Evolutionary conservation across 1,140 invertebrate genomes (phyloP), one percentile per base, ranked within the genome.

Genomic region (Pogonomyrmex californicus): DNA sequence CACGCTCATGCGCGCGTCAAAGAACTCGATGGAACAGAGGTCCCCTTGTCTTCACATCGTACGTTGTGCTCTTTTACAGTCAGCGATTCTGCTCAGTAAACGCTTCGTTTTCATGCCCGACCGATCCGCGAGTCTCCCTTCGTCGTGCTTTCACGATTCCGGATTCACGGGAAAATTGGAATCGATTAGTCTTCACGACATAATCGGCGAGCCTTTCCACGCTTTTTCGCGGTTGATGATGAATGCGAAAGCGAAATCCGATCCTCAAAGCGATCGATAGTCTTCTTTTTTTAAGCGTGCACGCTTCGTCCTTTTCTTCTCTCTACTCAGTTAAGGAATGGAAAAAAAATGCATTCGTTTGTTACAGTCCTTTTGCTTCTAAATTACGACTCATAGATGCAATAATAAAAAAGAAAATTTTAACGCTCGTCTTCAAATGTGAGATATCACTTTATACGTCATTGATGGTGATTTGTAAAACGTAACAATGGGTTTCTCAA

Each of bases 1-100:
- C 62, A 75, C 73, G 88, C 85, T 70, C 73, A 73, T 73, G 86
- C 51, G 73, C 88, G 33, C 62, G 51, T 56, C 23, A 85, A 88
- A 38, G 86, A 79, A 70, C 41, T 71, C 14, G 30, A 65, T 62
- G 66, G 86, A 93, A 93, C 92, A 93, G 90, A 91, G 87, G 82
- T 60, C 85, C 87, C 86, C 87, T 93, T 93, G 92, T 93, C 90
- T 92, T 87, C 66, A 36, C 58, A 60, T 78, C 71, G 85, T 86
- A 77, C 47, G 5, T 71, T 73, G 60, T 68, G 41, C 44, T 83
- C 41, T 77, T 90, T 85, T 65, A 63, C 63, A 47, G 38, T 49
- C 17, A 10, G 56, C 58, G 54, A 86, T 62, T 44, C 66, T 68
- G 63, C 38, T 38, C 75, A 87, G 86, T 89, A 56, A 23, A 62